Evolutionary conservation across 1,140 invertebrate genomes (phyloP), one percentile per base, ranked within the genome.

Genomic region (Apolygus lucorum): DNA sequence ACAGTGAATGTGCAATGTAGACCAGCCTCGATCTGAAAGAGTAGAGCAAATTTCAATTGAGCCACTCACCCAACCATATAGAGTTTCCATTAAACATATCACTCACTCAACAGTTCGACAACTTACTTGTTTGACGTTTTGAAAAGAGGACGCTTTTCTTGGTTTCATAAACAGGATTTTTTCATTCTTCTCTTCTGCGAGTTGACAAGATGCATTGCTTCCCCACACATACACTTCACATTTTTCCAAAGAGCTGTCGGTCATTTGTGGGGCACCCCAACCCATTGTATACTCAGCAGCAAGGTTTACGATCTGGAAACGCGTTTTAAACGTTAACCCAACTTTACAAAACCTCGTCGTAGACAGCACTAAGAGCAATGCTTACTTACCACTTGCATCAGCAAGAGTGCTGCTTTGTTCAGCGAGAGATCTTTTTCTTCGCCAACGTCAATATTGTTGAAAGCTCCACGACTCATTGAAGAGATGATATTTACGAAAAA

Each of bases 1-100:
- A 87, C 82, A 1, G 85, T 76, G 79, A 88, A 88, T 2, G 86
- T 86, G 73, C 86, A 87, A 73, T 86, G 87, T 74, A 87, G 86
- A 0, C 87, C 87, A 59, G 86, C 86, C 77, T 88, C 87, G 29
- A 84, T 78, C 84, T 87, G 68, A 66, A 75, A 72, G 11, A 28
- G 8, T 49, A 49, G n/a, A n/a, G n/a, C n/a, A n/a, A n/a, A n/a
- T n/a, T n/a, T n/a, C n/a, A n/a, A n/a, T n/a, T n/a, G n/a, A n/a
- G n/a, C n/a, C n/a, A n/a, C n/a, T n/a, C n/a, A n/a, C n/a, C 52
- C 14, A 8, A 21, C 11, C 11, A 49, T 49, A 49, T 49, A 11
- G n/a, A 49, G n/a, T 11, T n/a, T 29, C n/a, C n/a, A n/a, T n/a
- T n/a, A n/a, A n/a, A n/a, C n/a, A n/a, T n/a, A n/a, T n/a, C n/a